Percentiles rank a stretch among this genome's conserved stretches.
Conservation (phyloP, 2,888 invertebrate species). For the Campoplex capitator region DNA sequence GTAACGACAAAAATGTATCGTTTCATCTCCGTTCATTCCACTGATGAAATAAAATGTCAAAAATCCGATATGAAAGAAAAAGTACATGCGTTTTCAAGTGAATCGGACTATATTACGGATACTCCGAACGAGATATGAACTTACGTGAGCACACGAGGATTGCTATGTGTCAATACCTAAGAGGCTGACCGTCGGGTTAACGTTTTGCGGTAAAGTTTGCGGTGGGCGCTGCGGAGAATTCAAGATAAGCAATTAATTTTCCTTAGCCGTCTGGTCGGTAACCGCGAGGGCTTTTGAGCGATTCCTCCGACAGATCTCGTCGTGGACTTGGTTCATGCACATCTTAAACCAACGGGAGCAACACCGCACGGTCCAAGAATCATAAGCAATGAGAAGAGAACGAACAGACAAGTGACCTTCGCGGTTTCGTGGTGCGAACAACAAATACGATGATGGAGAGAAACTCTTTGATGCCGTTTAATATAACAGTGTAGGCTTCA, state of each 20-base stretch:
- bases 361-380: conserved; percentile 23
- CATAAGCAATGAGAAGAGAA: conserved; percentile 16
- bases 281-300: conserved; percentile 60
- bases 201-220: conserved; percentile 77
- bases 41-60: background rate
- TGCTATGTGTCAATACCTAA: conserved; percentile 42
- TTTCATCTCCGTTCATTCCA: background rate
- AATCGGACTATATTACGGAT: background rate
- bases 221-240: conserved; percentile 74
- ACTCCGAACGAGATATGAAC: background rate
- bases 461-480: background rate
- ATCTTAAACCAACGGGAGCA: conserved; percentile 35
- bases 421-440: conserved; percentile 48
- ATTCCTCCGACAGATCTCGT: conserved; percentile 72
- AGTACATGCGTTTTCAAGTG: background rate
- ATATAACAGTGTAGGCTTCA: background rate
- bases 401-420: conserved; percentile 48
- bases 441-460: background rate
- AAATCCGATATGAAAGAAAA: background rate
- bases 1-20: background rate
- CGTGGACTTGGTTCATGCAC: conserved; percentile 5
- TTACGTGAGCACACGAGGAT: conserved; percentile 8
- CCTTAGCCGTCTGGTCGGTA: conserved; percentile 71
- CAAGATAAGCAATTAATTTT: conserved; percentile 80
- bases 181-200: conserved; percentile 68